Base-by-base conservation (phyloP, 1,140 invertebrate species). In the Diabrotica undecimpunctata region DNA sequence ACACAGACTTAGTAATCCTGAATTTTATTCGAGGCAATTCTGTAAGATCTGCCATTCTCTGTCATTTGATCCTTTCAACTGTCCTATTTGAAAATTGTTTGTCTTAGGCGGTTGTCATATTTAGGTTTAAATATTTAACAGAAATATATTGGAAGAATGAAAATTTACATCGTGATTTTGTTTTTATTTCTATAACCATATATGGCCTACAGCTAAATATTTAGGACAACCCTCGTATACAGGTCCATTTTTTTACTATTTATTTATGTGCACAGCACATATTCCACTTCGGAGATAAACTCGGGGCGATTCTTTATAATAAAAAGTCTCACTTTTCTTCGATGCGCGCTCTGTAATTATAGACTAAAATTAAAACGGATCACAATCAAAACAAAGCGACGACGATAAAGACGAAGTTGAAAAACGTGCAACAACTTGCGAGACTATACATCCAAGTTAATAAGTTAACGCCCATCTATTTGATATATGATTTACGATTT, bases 401-500 rank as follows among this genome's bases (percentile, higher is more conserved):
- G 65, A 46, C 41, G 8, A 46, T 46, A 8, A 46, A 46, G 41
- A 46, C 41, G 41, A 46, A 46, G 41, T 64, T 62, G 64, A 68
- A 59, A 70, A 66, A 65, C 68, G 67, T 64, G 64, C 61, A 62
- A 62, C 51, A 62, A 13, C 37, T 13, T 62, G 51, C 61, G 53
- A 60, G 53, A 70, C 66, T 71, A 70, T 66, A 61, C 71, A 77
- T 75, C 70, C 65, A 69, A 74, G 72, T 78, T 78, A 77, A 76
- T 76, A 77, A 77, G 74, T 74, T 73, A 72, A 76, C 76, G 76
- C 77, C 77, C 75, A 78, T 74, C 76, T 77, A 78, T 78, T 78
- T 78, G 72, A 71, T 76, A 76, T 78, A 77, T 78, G 77, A 78
- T 78, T 78, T 78, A 78, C 75, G 76, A 75, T 72, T 75, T 70